Evolutionary conservation across 2,797 vertebrate genomes (phyloP).

Genomic region (Karalla daura): DNA sequence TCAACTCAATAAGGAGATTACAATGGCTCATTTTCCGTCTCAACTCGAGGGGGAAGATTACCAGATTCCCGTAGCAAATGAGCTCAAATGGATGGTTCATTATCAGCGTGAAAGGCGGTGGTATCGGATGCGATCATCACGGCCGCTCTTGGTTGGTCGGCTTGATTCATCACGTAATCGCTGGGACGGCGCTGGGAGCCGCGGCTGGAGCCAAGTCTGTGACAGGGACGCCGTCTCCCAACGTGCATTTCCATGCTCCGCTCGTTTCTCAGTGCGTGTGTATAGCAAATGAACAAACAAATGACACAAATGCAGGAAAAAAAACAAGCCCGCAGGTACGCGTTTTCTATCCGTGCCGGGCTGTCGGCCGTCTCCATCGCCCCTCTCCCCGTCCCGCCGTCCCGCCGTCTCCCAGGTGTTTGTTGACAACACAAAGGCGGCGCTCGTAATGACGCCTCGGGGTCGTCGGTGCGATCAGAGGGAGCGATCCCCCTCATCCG

Average conservation of each 20-base stretch:
- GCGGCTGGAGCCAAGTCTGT: background rate
- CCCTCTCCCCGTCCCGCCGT: slow-evolving; percentile 16
- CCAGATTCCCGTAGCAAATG: slow-evolving; percentile 70
- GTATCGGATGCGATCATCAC: slow-evolving; percentile 58
- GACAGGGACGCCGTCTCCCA: slow-evolving; percentile 20
- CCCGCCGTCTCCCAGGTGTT: slow-evolving; percentile 67
- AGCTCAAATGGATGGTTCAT: slow-evolving; percentile 73
- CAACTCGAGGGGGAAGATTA: slow-evolving; percentile 77
- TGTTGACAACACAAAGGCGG: slow-evolving; percentile 66
- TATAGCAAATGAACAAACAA: slow-evolving; percentile 4
- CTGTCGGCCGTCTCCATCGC: slow-evolving; percentile 41
- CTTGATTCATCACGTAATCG: slow-evolving; percentile 67
- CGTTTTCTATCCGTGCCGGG: slow-evolving; percentile 17
- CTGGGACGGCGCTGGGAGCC: slow-evolving; percentile 28
- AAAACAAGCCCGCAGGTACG: background rate
- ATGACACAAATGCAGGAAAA: background rate
- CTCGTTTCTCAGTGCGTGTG: slow-evolving; percentile 29
- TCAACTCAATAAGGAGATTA: slow-evolving; percentile 66
- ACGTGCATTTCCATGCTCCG: slow-evolving; percentile 33
- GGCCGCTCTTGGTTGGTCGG: slow-evolving; percentile 44
- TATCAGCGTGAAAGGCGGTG: slow-evolving; percentile 64
- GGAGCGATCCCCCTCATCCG: slow-evolving; percentile 59
- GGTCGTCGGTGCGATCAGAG: slow-evolving; percentile 74
- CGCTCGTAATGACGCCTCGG: slow-evolving; percentile 71
- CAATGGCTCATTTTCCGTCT: slow-evolving; percentile 64